Percentiles rank a stretch among this genome's conserved stretches.
Evolutionary conservation across 2,113 vertebrate species (phyloP).

Genomic region (Empidonax traillii): DNA sequence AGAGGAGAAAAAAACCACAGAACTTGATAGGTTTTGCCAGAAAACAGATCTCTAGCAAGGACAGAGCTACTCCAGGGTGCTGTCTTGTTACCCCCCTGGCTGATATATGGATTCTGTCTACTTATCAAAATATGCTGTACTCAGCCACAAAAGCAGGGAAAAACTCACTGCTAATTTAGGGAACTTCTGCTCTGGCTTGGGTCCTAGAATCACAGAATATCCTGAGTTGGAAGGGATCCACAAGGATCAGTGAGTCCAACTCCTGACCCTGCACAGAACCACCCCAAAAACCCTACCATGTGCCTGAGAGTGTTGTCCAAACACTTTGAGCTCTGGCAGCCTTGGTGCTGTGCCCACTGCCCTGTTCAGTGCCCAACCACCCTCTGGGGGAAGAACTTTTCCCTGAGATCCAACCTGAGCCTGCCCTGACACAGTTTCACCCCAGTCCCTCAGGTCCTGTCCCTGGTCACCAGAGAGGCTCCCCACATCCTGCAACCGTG

Average conservation of each 20-base stretch:
- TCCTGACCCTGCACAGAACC: neutral
- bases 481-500: neutral
- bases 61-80: neutral
- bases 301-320: neutral
- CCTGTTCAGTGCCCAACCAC: neutral
- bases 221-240: neutral
- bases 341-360: neutral
- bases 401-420: neutral
- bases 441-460: neutral
- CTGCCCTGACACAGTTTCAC: neutral
- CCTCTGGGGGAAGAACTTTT: neutral
- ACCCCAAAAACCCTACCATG: neutral
- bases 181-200: neutral
- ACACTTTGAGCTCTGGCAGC: neutral
- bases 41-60: neutral
- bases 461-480: neutral
- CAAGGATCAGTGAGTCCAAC: neutral
- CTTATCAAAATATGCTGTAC: neutral
- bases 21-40: neutral
- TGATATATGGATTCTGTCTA: neutral
- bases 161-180: neutral
- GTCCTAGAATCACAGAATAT: neutral
- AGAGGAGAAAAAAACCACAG: neutral
- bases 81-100: neutral
- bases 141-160: neutral